Evolutionary conservation across 2,888 invertebrate species (phyloP).

Genomic region (Mesorhabditis sp.): DNA sequence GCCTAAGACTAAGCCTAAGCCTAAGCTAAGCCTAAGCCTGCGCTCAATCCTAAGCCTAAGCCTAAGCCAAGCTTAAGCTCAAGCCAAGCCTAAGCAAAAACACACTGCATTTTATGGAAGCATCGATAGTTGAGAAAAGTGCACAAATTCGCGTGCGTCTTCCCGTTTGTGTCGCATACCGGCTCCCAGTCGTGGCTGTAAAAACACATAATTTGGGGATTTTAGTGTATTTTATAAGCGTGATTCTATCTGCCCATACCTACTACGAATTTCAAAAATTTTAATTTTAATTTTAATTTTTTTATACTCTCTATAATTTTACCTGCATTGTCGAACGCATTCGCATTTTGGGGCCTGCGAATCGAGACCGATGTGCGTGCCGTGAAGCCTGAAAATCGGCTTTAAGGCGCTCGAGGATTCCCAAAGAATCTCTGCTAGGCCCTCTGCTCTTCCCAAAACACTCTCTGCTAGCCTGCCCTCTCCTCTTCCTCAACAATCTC

Average conservation of each 20-base stretch:
- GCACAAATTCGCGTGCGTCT: constrained; percentile 37
- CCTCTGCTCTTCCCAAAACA: no score
- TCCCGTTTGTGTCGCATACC: constrained; percentile 38
- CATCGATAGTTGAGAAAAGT: constrained; percentile 36
- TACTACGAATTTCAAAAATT: no score
- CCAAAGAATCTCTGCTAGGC: no score
- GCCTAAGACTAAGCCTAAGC: not conserved
- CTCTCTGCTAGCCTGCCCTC: no score
- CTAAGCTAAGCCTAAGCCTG: not conserved
- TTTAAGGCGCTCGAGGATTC: no score
- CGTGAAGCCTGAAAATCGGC: not conserved
- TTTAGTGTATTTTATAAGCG: no score
- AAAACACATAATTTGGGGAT: not conserved
- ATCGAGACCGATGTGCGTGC: constrained; percentile 2
- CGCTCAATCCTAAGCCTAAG: not conserved
- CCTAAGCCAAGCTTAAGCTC: not conserved
- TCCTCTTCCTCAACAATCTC: no score
- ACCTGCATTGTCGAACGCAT: constrained; percentile 6
- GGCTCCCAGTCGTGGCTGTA: constrained; percentile 28
- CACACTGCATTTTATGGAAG: constrained; percentile 33
- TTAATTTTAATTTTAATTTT: no score
- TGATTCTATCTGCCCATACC: no score
- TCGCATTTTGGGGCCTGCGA: constrained; percentile 2
- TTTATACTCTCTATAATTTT: no score
- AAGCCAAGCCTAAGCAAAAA: constrained; percentile 3